Conservation (phyloP, 1,140 invertebrate genomes). For the Argopecten irradians region DNA sequence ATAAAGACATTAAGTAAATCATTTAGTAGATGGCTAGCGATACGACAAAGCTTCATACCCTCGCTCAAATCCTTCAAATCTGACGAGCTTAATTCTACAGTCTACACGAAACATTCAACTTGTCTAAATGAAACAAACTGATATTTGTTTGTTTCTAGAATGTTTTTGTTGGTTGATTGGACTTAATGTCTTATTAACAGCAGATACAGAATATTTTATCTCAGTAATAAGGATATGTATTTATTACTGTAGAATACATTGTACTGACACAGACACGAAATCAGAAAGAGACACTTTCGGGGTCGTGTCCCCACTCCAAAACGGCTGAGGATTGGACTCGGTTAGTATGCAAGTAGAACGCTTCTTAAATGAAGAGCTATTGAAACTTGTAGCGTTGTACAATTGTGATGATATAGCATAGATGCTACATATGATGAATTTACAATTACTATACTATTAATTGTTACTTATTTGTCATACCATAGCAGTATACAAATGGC, state of each 20-base stretch:
- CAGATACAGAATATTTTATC: not conserved
- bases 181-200: not conserved
- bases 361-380: too few species aligned
- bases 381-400: too few species aligned
- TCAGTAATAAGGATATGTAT: not conserved
- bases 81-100: too few species aligned
- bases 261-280: not conserved
- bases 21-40: not conserved
- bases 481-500: too few species aligned
- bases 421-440: too few species aligned
- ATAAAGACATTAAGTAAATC: not conserved
- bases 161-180: too few species aligned
- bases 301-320: not conserved
- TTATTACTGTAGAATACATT: not conserved
- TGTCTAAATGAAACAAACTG: too few species aligned
- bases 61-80: not conserved
- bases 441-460: too few species aligned
- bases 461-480: too few species aligned
- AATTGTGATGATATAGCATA: too few species aligned
- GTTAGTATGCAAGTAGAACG: not conserved
- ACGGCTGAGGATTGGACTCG: not conserved
- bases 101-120: too few species aligned
- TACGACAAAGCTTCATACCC: not conserved
- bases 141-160: too few species aligned
- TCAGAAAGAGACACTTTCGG: not conserved